Evolutionary conservation across 2,113 vertebrate species (phyloP).

Genomic region (Isurus oxyrinchus): DNA sequence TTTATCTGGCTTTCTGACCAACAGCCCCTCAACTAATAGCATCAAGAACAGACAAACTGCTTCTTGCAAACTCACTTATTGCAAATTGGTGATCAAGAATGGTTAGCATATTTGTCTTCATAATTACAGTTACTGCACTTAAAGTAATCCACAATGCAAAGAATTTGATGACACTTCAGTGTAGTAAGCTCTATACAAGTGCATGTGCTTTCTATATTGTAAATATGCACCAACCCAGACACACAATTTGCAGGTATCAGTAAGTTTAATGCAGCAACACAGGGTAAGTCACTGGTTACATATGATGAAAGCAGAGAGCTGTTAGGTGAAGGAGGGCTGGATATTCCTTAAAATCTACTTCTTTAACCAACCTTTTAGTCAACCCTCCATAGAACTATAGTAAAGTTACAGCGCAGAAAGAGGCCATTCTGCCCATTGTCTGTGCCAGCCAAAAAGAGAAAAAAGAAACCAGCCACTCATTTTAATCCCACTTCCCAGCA

Average conservation of each 20-base stretch:
- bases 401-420: too few species aligned
- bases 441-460: too few species aligned
- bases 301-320: background rate
- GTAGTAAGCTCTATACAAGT: background rate
- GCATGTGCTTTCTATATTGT: too few species aligned
- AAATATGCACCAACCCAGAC: too few species aligned
- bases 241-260: background rate
- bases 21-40: background rate
- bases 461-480: too few species aligned
- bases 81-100: background rate
- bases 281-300: background rate
- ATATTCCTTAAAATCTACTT: background rate
- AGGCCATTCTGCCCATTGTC: too few species aligned
- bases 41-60: background rate
- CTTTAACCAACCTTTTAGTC: background rate
- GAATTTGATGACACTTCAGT: background rate
- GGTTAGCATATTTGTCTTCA: background rate
- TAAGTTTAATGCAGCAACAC: background rate
- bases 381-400: background rate
- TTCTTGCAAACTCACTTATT: background rate
- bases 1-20: background rate
- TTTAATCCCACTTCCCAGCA: too few species aligned
- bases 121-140: background rate
- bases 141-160: background rate
- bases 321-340: background rate